Percentiles rank a stretch among this genome's conserved stretches.
These are phyloP conservation scores for Abramis brama DNA, from an alignment of 2,113 vertebrate genomes.

Conservation along the genomic window DNA sequence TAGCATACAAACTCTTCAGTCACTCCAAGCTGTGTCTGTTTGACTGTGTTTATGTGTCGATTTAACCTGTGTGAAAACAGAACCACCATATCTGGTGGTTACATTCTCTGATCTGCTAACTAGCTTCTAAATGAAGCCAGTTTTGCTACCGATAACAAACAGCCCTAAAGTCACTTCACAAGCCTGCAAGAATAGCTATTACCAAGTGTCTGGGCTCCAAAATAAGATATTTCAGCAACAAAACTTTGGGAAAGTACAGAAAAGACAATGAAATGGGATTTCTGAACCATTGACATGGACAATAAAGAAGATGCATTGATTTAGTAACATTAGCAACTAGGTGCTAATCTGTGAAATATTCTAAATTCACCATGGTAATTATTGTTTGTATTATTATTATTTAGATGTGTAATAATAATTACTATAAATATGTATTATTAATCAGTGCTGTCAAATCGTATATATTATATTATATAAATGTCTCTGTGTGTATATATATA, in stretches of 20 bases:
- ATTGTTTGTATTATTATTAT: no score
- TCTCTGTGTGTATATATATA: no score
- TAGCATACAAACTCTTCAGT: slow-evolving; percentile 5
- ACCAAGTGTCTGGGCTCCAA: neutral
- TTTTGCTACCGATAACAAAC: neutral
- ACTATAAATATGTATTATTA: no score
- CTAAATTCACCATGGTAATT: neutral
- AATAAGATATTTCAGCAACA: neutral
- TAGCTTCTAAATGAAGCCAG: neutral
- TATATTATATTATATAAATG: no score
- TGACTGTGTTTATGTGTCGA: neutral
- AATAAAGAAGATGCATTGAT: neutral
- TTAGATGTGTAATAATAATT: no score
- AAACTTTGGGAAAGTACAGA: neutral
- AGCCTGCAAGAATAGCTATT: neutral
- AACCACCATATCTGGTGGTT: neutral
- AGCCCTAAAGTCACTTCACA: neutral
- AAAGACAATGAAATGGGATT: neutral
- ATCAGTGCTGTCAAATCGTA: no score
- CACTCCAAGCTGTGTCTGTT: slow-evolving; percentile 12
- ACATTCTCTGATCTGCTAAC: slow-evolving; percentile 13
- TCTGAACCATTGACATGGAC: neutral
- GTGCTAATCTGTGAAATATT: neutral
- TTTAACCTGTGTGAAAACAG: neutral
- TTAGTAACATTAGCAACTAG: neutral